Base-by-base conservation (phyloP, 2,888 invertebrate species). In the Drosophila suboccidentalis region DNA sequence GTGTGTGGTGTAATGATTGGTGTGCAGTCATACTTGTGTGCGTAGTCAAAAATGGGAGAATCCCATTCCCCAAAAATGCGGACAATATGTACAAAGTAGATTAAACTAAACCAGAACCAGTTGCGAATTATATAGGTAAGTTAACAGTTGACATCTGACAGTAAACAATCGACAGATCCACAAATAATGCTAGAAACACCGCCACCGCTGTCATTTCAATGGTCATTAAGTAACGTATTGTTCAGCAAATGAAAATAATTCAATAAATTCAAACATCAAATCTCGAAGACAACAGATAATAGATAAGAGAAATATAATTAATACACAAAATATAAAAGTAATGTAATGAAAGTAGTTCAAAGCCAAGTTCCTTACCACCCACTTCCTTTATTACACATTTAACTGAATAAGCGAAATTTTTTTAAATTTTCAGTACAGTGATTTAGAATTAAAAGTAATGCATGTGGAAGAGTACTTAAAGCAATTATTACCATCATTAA, bases 41-140 rank as follows among this genome's bases (percentile, higher is more conserved):
- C 26, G 41, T 38, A 29, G 39, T 58, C 36, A 13, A 47, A 54
- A 43, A 46, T 6, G 26, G 50, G 55, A 32, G 41, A 53, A 50
- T 50, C 74, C 69, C 36, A 13, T 50, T 38, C 53, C 72, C 75
- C 44, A 58, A 62, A 59, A 58, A 69, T 50, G 64, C 67, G 67
- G 77, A 68, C 77, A 77, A 11, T 58, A 55, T 46, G 22, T 49
- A 49, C 22, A 44, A 13, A 53, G 38, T 29, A 58, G 60, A 51
- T 44, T 53, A 60, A 78, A 64, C 44, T 47, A 65, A 65, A 62
- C 78, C 74, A 65, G 58, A 76, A 78, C 78, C 76, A 65, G 29
- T 72, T 67, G 58, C 41, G 46, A 77, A 58, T 64, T 46, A 46
- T 61, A 8, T 8, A 26, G 26, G 36, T 50, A 62, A 17, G 34